Evolutionary conservation across 2,797 vertebrate genomes (phyloP).

Genomic region (Hapalemur alaotrensis): DNA sequence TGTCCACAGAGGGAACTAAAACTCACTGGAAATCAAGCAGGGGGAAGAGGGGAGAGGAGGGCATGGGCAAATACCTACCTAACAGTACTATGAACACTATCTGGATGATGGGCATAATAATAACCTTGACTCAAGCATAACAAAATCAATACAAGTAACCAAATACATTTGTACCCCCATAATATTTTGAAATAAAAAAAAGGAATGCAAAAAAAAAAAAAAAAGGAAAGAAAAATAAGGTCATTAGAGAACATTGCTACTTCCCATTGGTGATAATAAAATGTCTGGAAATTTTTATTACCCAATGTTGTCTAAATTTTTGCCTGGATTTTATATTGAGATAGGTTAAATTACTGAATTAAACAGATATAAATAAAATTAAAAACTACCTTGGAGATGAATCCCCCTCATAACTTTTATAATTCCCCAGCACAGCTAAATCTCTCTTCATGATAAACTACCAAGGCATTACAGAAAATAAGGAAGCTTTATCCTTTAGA

Average conservation of each 20-base stretch:
- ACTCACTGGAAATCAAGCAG: no score
- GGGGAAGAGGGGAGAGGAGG: no score
- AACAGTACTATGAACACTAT: no score
- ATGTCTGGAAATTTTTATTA: background rate
- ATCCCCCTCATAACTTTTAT: background rate
- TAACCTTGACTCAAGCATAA: no score
- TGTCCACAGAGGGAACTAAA: no score
- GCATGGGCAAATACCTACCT: no score
- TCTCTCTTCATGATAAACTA: background rate
- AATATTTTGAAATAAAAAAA: no score
- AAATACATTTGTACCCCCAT: no score
- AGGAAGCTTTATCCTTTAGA: background rate
- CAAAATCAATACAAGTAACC: no score
- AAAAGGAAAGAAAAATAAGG: background rate
- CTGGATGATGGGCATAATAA: no score
- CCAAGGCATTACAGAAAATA: background rate
- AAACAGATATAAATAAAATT: background rate
- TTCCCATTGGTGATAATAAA: background rate
- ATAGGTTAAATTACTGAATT: background rate
- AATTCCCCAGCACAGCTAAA: background rate
- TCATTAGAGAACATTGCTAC: background rate
- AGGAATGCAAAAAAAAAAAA: no score
- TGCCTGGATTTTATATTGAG: background rate
- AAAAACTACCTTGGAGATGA: background rate
- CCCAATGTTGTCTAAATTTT: background rate